Evolutionary conservation across 2,113 vertebrate species (phyloP), one percentile per base, ranked within the genome.

Genomic region (Bagarius yarrelli): DNA sequence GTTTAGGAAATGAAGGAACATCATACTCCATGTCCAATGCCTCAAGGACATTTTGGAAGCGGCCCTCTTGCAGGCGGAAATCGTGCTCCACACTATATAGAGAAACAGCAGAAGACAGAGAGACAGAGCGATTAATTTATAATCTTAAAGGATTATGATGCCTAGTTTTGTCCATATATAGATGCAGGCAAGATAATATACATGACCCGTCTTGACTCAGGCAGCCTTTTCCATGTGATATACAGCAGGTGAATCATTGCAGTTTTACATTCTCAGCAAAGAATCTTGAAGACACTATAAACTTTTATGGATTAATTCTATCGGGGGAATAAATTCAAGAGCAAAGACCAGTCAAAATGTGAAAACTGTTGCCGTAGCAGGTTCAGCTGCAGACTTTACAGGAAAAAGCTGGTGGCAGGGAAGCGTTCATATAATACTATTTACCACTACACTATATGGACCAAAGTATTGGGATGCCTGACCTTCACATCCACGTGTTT

Each of bases 51-150:
- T 91, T 93, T 40, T 95, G 93, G 83, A 97, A 94, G 50, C 94
- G 93, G 83, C 95, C 95, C 89, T 98, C 96, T 88, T 98, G 97
- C 90, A 96, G 95, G 78, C 97, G 94, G 87, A 98, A 98, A 88
- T 98, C 97, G 66, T 98, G 94, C 92, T 98, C 97, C 88, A 98
- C 97, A 61, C 97, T 98, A 80, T 66, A 78, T 15, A 78, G 6
- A 78, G n/a, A 64, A 23, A 76, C 44, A 79, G 44, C 79, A 40
- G 47, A 11, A 21, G 60, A 70, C 44, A 61, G 47, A 56, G 21
- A 53, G 72, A 40, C 52, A n/a, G 34, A 61, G 21, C 71, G 23
- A 85, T 32, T 73, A 80, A 77, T 63, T 19, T 70, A 12, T 67
- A 67, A 67, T 67, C 61, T 78, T 50, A 9, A 61, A 50, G 74